Conservation (phyloP, 1,140 invertebrate genomes). For the Drosophila suzukii region DNA sequence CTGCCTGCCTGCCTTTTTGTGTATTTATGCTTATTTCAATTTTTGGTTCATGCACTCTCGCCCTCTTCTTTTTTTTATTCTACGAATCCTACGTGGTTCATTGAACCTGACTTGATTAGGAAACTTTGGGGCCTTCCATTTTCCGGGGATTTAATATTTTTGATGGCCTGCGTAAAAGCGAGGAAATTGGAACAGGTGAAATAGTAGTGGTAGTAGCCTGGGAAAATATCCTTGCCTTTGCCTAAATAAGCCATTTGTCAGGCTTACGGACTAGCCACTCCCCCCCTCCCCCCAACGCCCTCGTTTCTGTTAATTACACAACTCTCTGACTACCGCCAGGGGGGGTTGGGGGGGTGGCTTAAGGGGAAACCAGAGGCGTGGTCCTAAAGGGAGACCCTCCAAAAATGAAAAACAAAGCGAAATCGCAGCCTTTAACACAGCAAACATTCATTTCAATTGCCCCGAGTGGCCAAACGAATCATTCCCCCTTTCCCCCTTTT, state of each 20-base stretch:
- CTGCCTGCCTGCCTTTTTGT: conserved; percentile 44
- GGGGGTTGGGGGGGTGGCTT: background rate
- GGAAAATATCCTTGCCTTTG: conserved; percentile 13
- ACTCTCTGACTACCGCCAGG: conserved; percentile 5
- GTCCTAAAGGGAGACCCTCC: background rate
- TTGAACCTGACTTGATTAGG: conserved; percentile 39
- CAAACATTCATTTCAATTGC: conserved; percentile 79
- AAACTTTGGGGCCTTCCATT: conserved; percentile 12
- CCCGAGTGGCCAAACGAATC: conserved; percentile 46
- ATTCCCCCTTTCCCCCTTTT: conserved; percentile 1
- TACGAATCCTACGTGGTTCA: conserved; percentile 67
- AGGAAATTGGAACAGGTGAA: conserved; percentile 30
- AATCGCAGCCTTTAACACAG: conserved; percentile 75
- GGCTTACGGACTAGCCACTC: conserved; percentile 38
- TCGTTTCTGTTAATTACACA: conserved; percentile 47
- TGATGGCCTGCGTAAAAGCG: conserved; percentile 33
- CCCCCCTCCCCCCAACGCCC: background rate
- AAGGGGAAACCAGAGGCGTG: background rate
- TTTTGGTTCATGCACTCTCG: conserved; percentile 51
- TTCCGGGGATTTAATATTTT: conserved; percentile 46
- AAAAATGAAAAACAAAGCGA: conserved; percentile 25
- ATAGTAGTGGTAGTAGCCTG: conserved; percentile 7
- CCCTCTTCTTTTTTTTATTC: conserved; percentile 31
- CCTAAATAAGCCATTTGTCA: conserved; percentile 78
- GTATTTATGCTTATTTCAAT: conserved; percentile 72